phyloP scores from a whole-genome alignment of 2,797 vertebrate species.

The Pipistrellus nathusii region DNA sequence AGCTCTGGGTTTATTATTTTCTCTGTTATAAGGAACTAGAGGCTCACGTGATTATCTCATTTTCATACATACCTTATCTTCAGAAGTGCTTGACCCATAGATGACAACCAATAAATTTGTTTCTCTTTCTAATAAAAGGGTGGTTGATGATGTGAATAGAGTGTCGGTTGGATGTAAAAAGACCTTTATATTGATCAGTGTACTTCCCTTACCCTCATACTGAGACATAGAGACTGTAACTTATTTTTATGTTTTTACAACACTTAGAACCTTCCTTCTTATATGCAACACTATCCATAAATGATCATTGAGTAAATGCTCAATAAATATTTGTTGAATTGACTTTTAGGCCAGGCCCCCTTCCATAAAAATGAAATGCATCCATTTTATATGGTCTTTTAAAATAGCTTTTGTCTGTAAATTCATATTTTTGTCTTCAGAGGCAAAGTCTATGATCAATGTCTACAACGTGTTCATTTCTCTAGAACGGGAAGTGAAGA shows the following conservation, averaged over 20 bases:
- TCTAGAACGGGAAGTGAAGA: constrained; percentile 13
- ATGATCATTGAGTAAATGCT: constrained; percentile 44
- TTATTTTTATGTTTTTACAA: constrained; percentile 54
- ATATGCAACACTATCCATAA: constrained; percentile 7
- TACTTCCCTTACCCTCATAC: neutral
- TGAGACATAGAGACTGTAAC: neutral
- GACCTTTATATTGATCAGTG: neutral
- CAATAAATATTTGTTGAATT: constrained; percentile 61
- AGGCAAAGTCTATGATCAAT: constrained; percentile 36
- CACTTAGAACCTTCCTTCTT: constrained; percentile 37
- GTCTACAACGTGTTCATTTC: constrained; percentile 35
- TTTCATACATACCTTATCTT: neutral
- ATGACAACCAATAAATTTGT: neutral
- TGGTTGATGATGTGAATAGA: constrained; percentile 45
- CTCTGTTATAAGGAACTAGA: neutral
- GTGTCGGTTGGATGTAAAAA: neutral
- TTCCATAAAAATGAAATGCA: constrained; percentile 55
- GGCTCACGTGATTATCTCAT: neutral
- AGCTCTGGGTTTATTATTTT: neutral
- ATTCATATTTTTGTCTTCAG: constrained; percentile 62
- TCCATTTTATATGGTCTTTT: constrained; percentile 53
- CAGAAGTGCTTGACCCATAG: neutral
- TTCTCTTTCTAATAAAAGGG: constrained; percentile 37
- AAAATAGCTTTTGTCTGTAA: constrained; percentile 64
- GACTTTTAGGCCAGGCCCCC: constrained; percentile 55